A percentile compares a stretch with the other conserved stretches of the same genome.
Evolutionary conservation across 1,140 invertebrate genomes (phyloP).

Genomic region (Nephila pilipes): DNA sequence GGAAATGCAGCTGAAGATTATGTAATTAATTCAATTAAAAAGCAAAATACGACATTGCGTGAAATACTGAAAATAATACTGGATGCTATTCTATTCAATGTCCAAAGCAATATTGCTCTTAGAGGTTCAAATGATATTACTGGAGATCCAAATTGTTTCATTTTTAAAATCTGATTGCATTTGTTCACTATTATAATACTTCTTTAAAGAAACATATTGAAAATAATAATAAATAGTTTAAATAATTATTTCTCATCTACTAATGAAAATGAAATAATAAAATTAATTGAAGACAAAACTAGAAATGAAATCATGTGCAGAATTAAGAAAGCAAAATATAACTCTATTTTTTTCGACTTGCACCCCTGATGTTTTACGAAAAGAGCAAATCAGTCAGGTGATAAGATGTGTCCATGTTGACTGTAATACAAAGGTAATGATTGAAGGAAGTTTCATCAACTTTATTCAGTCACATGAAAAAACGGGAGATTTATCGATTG

Average conservation of each 20-base stretch:
- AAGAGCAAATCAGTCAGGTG: no score
- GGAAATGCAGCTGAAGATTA: not conserved
- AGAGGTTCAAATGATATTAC: not conserved
- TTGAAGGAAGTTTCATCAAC: no score
- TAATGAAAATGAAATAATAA: conserved; percentile 1
- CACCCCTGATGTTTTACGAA: no score
- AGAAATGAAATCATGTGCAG: no score
- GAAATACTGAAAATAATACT: not conserved
- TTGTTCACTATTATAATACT: not conserved
- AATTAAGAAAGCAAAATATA: no score
- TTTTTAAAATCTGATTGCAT: not conserved
- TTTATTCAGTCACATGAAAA: not conserved
- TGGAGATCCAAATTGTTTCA: not conserved
- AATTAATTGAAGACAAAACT: not conserved
- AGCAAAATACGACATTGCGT: not conserved
- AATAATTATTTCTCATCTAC: not conserved
- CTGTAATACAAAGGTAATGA: no score
- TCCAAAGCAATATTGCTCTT: not conserved
- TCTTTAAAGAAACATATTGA: not conserved
- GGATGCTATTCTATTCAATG: not conserved
- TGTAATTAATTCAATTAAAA: not conserved
- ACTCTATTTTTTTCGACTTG: no score
- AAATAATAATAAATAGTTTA: not conserved
- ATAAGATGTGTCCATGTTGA: no score
- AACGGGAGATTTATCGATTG: not conserved